Evolutionary conservation across 2,888 invertebrate species (phyloP).

Genomic region (Arrhopalites spinosus): DNA sequence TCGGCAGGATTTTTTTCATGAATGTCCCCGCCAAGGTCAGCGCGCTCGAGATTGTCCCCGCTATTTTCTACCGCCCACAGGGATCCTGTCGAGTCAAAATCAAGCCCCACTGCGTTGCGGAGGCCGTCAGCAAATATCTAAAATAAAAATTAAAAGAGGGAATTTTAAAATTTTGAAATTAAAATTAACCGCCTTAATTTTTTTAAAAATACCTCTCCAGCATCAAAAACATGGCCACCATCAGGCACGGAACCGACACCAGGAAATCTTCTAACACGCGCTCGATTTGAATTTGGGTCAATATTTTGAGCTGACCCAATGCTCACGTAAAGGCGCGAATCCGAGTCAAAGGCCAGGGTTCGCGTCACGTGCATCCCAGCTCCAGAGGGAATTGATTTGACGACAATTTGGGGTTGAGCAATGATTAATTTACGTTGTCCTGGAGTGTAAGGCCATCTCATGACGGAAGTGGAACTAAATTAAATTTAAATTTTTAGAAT

Average conservation of each 20-base stretch:
- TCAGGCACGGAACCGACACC: slow-evolving; percentile 1
- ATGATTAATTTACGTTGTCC: slow-evolving; percentile 36
- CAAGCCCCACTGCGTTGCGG: slow-evolving; percentile 34
- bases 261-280: slow-evolving; percentile 43
- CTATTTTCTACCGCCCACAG: slow-evolving; percentile 36
- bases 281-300: slow-evolving; percentile 37
- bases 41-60: slow-evolving; percentile 32
- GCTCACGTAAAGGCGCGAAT: slow-evolving; percentile 6
- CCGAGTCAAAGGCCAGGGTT: slow-evolving; percentile 41
- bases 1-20: slow-evolving; percentile 52
- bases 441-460: slow-evolving; percentile 50
- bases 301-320: slow-evolving; percentile 46
- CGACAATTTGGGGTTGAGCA: slow-evolving; percentile 28
- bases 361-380: slow-evolving; percentile 35
- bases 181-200: no score
- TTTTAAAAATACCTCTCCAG: slow-evolving; percentile 34
- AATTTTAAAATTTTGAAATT: no score
- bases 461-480: slow-evolving; percentile 24
- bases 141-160: background rate
- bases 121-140: slow-evolving; percentile 35
- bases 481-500: no score
- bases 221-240: slow-evolving; percentile 33
- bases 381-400: slow-evolving; percentile 38
- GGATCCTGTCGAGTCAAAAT: slow-evolving; percentile 16
- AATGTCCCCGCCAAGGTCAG: slow-evolving; percentile 50